Conservation (phyloP, 1,140 invertebrate genomes). For the Aricia agestis region DNA sequence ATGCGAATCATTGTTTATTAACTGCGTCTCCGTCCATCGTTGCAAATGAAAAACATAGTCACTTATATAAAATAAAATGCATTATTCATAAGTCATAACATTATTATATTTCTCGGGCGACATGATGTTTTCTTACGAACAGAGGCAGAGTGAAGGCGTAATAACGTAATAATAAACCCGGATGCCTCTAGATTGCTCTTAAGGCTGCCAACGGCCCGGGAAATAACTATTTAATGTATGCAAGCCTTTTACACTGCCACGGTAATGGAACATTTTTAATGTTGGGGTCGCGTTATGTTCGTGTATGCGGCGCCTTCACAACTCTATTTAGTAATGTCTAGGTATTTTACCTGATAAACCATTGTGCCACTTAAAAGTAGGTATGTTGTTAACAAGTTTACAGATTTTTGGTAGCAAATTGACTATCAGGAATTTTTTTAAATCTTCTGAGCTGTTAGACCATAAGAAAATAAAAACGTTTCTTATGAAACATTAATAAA, state of each 20-base stretch:
- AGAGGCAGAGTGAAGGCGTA: slow-evolving; percentile 11
- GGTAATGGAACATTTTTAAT: slow-evolving; percentile 13
- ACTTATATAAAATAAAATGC: background rate
- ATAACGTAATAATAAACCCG: slow-evolving; percentile 22
- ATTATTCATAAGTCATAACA: background rate
- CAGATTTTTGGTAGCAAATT: too few species aligned
- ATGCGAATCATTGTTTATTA: background rate
- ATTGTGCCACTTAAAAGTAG: too few species aligned
- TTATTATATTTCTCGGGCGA: slow-evolving; percentile 1
- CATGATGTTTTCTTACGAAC: slow-evolving; percentile 9
- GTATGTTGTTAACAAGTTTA: too few species aligned
- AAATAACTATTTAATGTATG: slow-evolving; percentile 23
- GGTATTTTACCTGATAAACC: too few species aligned
- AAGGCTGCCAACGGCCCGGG: slow-evolving; percentile 17
- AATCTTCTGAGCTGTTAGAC: too few species aligned
- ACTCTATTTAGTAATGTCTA: too few species aligned
- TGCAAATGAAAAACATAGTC: background rate
- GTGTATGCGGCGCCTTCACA: background rate
- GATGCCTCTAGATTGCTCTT: slow-evolving; percentile 19
- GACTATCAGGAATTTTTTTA: too few species aligned
- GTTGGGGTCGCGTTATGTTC: background rate
- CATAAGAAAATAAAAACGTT: too few species aligned
- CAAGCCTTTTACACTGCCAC: slow-evolving; percentile 18
- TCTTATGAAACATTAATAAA: too few species aligned
- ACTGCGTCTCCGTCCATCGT: background rate